phyloP scores from a whole-genome alignment of 2,113 vertebrate genomes.

The Bostrychus sinensis region DNA sequence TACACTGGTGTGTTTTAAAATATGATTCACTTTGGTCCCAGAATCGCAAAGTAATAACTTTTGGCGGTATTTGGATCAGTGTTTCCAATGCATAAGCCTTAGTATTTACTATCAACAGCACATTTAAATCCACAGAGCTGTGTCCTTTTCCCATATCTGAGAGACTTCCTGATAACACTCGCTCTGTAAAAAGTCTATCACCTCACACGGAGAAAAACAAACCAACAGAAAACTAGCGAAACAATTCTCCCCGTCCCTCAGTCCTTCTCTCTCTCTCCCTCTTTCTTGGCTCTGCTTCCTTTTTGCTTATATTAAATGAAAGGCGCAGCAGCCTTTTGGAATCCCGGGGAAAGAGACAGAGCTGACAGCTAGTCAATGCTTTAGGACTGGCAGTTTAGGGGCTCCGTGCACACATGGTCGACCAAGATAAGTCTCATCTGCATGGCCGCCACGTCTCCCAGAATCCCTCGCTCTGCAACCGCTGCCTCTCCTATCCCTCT shows the following conservation, averaged over 20 bases:
- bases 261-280: slow-evolving; percentile 14
- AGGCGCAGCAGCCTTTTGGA: slow-evolving; percentile 73
- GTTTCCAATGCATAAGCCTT: slow-evolving; percentile 35
- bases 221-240: slow-evolving; percentile 64
- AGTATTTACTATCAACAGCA: slow-evolving; percentile 54
- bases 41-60: background rate
- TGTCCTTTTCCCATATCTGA: slow-evolving; percentile 53
- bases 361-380: slow-evolving; percentile 82
- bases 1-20: background rate
- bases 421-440: slow-evolving; percentile 84
- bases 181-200: slow-evolving; percentile 53
- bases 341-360: slow-evolving; percentile 66
- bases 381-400: slow-evolving; percentile 79
- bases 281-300: slow-evolving; percentile 31
- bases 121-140: slow-evolving; percentile 52
- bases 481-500: slow-evolving; percentile 12
- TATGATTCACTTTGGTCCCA: slow-evolving; percentile 7
- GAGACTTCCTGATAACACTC: slow-evolving; percentile 59
- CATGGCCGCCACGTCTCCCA: slow-evolving; percentile 75
- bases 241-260: slow-evolving; percentile 32
- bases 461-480: slow-evolving; percentile 55
- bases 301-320: slow-evolving; percentile 74
- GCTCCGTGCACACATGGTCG: slow-evolving; percentile 78
- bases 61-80: slow-evolving; percentile 9
- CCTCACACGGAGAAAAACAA: slow-evolving; percentile 71